These are phyloP conservation scores for Lysandra coridon DNA, from an alignment of 2,888 invertebrate species.

Conservation along the genomic window DNA sequence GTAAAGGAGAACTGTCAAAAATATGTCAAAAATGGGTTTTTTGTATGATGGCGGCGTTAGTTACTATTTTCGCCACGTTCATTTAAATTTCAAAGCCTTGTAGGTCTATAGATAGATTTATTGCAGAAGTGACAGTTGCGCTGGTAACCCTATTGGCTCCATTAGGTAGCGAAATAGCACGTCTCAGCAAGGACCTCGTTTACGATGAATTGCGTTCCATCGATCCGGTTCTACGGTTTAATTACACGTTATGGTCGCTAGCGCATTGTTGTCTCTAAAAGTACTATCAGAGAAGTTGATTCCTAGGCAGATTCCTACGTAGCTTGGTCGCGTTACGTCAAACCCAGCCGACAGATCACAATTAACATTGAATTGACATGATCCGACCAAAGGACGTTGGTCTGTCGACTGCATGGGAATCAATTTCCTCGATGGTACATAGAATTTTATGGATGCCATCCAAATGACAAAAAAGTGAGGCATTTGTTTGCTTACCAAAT, in stretches of 20 bases:
- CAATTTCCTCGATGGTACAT: slow-evolving; percentile 28
- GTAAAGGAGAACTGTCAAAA: no score
- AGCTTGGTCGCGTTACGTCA: no score
- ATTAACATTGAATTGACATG: no score
- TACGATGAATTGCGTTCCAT: slow-evolving; percentile 60
- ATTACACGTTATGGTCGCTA: slow-evolving; percentile 56
- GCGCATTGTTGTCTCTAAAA: slow-evolving; percentile 50
- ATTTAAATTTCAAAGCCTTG: no score
- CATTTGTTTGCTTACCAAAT: slow-evolving; percentile 30
- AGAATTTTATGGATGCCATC: slow-evolving; percentile 35
- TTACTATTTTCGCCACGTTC: no score
- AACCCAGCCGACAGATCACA: no score
- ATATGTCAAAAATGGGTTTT: no score
- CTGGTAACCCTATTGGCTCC: slow-evolving; percentile 54
- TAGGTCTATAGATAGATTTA: neutral
- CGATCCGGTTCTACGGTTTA: slow-evolving; percentile 62
- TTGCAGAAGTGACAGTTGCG: neutral
- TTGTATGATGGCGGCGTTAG: no score
- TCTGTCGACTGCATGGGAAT: no score
- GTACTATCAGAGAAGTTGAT: no score
- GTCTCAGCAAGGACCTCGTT: slow-evolving; percentile 63
- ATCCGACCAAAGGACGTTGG: no score
- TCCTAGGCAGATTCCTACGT: no score
- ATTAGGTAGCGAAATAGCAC: slow-evolving; percentile 60
- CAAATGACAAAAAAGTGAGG: slow-evolving; percentile 28